Base-by-base conservation (phyloP, 2,888 invertebrate species). In the Agriopis leucophaearia region DNA sequence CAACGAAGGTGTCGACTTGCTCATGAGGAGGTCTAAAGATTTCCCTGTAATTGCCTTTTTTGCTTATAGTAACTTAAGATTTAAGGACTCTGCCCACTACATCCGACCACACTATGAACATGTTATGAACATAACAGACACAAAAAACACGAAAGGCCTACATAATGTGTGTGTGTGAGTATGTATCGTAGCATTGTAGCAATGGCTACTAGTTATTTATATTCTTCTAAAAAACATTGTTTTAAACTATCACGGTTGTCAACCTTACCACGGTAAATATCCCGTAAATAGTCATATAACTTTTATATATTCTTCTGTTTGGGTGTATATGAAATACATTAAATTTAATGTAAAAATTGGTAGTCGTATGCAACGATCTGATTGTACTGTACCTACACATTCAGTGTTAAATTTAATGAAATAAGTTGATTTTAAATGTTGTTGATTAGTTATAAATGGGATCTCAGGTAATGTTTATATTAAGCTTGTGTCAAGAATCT, bases 21-120 rank as follows among this genome's bases (percentile, higher is more conserved):
- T 96, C 16, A 96, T 96, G 96, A 94, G 96, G 77, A 94, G 96
- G 16, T 94, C 95, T 52, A 94, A 94, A 75, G 89, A 94, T 58
- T 96, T 96, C 87, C 96, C 96, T 62, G 96, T 96, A 93, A 90
- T 55, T 18, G 2, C 10, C 54, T 36, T 3, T 38, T 60, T 60
- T 59, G 9, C 1, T 48, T 12, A 18, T 18, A 15, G 7, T 48
- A 10, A 44, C 13, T 42, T 47, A 10, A 10, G 27, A 27, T 27
- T 27, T 27, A 27, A 27, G 27, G 27, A 27, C 18, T 27, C 18
- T 27, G 18, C 18, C 18, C 18, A 27, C 18, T 27, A 27, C 18
- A 27, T 3, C 18, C 18, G 18, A 27, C 18, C 18, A 27, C 3
- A 27, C 18, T 27, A 27, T 27, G 3, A 27, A 27, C 18, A 27